These are phyloP conservation scores for Papilio polytes DNA, from an alignment of 1,140 invertebrate species.

Conservation along the genomic window DNA sequence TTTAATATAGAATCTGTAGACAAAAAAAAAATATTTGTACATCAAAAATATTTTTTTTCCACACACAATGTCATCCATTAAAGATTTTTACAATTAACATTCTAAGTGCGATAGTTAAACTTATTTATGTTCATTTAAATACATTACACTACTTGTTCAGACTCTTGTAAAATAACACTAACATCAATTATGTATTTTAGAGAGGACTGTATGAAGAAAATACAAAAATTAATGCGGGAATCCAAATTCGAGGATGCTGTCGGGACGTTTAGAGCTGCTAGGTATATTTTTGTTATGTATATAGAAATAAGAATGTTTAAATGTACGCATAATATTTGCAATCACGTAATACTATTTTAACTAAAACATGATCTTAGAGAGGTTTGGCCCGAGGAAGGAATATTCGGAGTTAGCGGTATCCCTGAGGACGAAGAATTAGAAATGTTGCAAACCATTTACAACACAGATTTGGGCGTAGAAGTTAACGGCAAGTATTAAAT, in stretches of 20 bases:
- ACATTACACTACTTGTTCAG: too few relatives aligned
- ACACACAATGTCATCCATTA: too few relatives aligned
- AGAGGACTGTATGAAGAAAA: constrained; percentile 93
- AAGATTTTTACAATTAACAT: too few relatives aligned
- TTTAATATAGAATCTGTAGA: too few relatives aligned
- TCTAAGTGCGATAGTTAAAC: too few relatives aligned
- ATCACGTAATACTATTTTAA: too few relatives aligned
- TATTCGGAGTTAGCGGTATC: constrained; percentile 70
- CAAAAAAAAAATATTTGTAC: too few relatives aligned
- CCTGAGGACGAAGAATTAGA: constrained; percentile 69
- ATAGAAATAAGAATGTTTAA: background rate
- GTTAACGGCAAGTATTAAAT: constrained; percentile 49
- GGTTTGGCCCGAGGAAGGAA: constrained; percentile 79
- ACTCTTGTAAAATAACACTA: too few relatives aligned
- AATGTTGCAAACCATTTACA: constrained; percentile 76
- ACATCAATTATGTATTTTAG: constrained; percentile 77
- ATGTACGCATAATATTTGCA: too few relatives aligned
- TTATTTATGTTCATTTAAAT: too few relatives aligned
- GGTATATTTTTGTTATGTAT: constrained; percentile 84
- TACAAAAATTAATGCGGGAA: constrained; percentile 90
- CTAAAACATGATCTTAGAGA: constrained; percentile 52
- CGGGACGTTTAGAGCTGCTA: constrained; percentile 92
- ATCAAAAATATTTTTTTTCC: too few relatives aligned
- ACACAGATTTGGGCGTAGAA: constrained; percentile 70
- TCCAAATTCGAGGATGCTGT: constrained; percentile 90